A percentile compares a stretch with the other conserved stretches of the same genome.
phyloP scores from a whole-genome alignment of 2,797 vertebrate genomes.

The Botia almorhae region DNA sequence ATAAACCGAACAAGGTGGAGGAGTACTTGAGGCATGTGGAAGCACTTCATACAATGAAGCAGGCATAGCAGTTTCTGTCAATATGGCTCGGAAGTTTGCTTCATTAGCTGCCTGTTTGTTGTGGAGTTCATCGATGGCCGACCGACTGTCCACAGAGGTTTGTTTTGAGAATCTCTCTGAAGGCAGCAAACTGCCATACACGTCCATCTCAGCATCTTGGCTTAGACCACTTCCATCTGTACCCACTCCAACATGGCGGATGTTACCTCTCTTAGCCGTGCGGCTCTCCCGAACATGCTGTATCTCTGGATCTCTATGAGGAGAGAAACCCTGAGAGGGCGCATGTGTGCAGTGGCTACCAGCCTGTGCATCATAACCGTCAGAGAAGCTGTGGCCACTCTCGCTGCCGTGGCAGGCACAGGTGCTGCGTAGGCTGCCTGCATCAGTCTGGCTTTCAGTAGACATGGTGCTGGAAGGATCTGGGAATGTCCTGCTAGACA shows the following conservation, averaged over 20 bases:
- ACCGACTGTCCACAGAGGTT: constrained; percentile 80
- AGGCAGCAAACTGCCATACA: constrained; percentile 67
- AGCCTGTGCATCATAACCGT: constrained; percentile 55
- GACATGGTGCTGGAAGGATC: constrained; percentile 53
- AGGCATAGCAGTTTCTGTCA: constrained; percentile 83
- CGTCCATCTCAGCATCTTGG: constrained; percentile 52
- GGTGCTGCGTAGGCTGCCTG: constrained; percentile 53
- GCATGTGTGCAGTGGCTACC: constrained; percentile 62
- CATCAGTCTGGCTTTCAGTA: constrained; percentile 48
- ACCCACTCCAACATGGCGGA: constrained; percentile 72
- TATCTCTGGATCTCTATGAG: constrained; percentile 66
- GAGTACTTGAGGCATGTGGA: constrained; percentile 68
- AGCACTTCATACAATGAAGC: constrained; percentile 84
- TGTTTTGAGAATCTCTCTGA: constrained; percentile 75
- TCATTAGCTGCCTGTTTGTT: constrained; percentile 79
- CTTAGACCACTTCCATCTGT: constrained; percentile 50
- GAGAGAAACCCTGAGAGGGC: constrained; percentile 61
- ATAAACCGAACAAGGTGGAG: constrained; percentile 65
- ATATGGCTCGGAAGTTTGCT: constrained; percentile 79
- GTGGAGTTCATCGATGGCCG: constrained; percentile 80
- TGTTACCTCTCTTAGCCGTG: constrained; percentile 68
- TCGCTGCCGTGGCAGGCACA: constrained; percentile 58
- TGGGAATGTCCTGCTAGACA: constrained; percentile 28
- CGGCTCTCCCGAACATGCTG: constrained; percentile 71
- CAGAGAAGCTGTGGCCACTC: constrained; percentile 59